Evolutionary conservation across 1,140 invertebrate species (phyloP).

Genomic region (Drosophila simulans): DNA sequence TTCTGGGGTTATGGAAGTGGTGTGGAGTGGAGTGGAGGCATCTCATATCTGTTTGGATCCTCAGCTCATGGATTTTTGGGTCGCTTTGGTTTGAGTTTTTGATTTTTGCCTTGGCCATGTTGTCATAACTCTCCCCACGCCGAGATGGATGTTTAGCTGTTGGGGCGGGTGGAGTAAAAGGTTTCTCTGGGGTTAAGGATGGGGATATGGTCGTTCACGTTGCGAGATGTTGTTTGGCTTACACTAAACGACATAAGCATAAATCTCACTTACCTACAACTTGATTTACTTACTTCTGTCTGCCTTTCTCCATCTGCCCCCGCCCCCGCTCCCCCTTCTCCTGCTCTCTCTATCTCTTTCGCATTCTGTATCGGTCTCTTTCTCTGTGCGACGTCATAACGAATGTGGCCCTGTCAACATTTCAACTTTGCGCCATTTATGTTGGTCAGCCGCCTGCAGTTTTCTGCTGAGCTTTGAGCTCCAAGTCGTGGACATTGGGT

Average conservation of each 20-base stretch:
- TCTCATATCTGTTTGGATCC: conserved; percentile 20
- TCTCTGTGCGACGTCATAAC: conserved; percentile 70
- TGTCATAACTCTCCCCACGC: conserved; percentile 66
- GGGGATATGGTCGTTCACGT: conserved; percentile 31
- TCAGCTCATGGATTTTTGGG: conserved; percentile 25
- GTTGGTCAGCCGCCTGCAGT: conserved; percentile 75
- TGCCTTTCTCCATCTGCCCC: conserved; percentile 10
- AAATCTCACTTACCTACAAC: conserved; percentile 83
- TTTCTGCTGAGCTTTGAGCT: conserved; percentile 43
- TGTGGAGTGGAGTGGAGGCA: conserved; percentile 3
- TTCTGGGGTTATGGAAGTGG: conserved; percentile 1
- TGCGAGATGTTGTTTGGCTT: conserved; percentile 67
- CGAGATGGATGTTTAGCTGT: conserved; percentile 2
- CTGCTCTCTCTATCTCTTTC: not conserved
- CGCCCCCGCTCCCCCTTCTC: not conserved
- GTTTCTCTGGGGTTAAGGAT: conserved; percentile 18
- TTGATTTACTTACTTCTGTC: conserved; percentile 74
- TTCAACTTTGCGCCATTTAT: conserved; percentile 83
- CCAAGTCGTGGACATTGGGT: conserved; percentile 43
- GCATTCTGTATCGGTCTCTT: conserved; percentile 11
- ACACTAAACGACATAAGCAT: conserved; percentile 80
- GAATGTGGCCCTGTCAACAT: conserved; percentile 81
- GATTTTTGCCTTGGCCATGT: conserved; percentile 63
- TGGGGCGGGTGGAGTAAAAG: not conserved
- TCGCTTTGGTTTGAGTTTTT: conserved; percentile 40